Percentiles rank a stretch among this genome's conserved stretches.
Evolutionary conservation across 2,113 vertebrate genomes (phyloP).

Genomic region (Cavia aperea): DNA sequence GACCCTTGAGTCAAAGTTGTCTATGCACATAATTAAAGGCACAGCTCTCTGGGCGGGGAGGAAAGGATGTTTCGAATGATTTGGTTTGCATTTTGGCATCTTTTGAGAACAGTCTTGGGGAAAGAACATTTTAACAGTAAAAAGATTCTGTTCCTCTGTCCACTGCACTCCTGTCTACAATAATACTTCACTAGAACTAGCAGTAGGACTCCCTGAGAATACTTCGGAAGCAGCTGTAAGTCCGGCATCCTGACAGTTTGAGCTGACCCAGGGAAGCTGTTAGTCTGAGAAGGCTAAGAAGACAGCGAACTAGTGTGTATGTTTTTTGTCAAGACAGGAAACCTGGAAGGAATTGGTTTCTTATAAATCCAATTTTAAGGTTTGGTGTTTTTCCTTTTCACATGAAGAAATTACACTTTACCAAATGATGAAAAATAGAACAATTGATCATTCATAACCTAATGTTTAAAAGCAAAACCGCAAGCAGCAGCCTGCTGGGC

Average conservation of each 20-base stretch:
- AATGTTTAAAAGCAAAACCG: not conserved
- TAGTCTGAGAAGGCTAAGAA: not conserved
- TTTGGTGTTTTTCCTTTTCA: not conserved
- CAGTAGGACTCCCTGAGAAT: not conserved
- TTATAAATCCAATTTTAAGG: not conserved
- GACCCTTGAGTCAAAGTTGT: not conserved
- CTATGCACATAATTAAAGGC: not conserved
- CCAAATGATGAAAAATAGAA: not conserved
- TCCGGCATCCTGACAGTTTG: not conserved
- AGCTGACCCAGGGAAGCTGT: rapidly evolving
- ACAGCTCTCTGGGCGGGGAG: not conserved
- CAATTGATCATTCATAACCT: rapidly evolving
- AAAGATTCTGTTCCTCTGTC: not conserved
- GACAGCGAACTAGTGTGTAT: rapidly evolving
- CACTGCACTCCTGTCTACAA: rapidly evolving
- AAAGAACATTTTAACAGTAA: not conserved
- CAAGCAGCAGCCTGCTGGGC: not conserved
- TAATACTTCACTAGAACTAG: not conserved
- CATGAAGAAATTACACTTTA: not conserved
- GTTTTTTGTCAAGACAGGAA: not conserved
- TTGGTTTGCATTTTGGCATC: not conserved
- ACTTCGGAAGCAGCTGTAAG: not conserved
- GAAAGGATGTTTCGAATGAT: rapidly evolving
- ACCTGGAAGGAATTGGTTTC: not conserved
- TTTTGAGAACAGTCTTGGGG: not conserved